Evolutionary conservation across 2,113 vertebrate species (phyloP).

Genomic region (Anarrhichthys ocellatus): DNA sequence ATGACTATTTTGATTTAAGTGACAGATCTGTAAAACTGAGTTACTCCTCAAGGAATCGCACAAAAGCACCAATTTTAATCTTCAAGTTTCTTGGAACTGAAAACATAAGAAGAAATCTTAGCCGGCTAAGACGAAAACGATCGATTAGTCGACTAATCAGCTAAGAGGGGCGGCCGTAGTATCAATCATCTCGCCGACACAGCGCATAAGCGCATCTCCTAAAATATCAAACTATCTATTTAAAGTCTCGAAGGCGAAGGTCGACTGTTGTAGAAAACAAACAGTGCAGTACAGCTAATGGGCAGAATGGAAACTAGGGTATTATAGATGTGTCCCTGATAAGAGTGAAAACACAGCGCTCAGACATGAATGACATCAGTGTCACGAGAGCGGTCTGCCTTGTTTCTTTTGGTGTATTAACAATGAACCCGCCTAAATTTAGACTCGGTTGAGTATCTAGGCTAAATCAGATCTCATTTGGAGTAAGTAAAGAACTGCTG

Average conservation of each 20-base stretch:
- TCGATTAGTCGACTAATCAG: not conserved
- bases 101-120: not conserved
- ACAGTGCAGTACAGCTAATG: not conserved
- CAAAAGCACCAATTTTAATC: not conserved
- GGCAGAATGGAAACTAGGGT: not conserved
- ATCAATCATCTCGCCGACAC: not conserved
- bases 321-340: not conserved
- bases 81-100: not conserved
- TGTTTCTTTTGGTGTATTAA: constrained; percentile 35
- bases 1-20: not conserved
- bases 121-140: not conserved
- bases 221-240: not conserved
- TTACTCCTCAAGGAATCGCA: not conserved
- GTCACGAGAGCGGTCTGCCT: constrained; percentile 15
- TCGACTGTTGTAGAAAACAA: not conserved
- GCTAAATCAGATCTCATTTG: constrained; percentile 59
- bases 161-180: not conserved
- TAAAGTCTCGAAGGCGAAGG: not conserved
- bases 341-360: not conserved
- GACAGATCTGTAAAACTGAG: not conserved
- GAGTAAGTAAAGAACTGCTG: constrained; percentile 38
- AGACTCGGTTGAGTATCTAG: constrained; percentile 53
- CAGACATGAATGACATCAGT: not conserved
- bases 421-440: constrained; percentile 60
- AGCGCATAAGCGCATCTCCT: not conserved